A percentile compares a stretch with the other conserved stretches of the same genome.
phyloP scores from a whole-genome alignment of 1,140 invertebrate species.

The Hydropsyche tenuis region DNA sequence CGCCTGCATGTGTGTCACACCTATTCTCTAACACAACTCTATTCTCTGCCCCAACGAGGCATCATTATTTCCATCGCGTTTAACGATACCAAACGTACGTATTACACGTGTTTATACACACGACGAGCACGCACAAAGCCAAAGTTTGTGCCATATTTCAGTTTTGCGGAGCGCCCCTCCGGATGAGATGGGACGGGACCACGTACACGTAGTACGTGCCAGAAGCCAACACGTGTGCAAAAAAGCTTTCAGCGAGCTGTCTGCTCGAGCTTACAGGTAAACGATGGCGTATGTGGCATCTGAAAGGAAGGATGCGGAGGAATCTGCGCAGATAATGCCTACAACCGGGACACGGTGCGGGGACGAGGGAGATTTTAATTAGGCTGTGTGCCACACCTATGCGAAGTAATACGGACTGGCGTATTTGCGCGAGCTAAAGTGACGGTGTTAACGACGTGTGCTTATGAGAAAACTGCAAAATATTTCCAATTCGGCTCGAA shows the following conservation, averaged over 20 bases:
- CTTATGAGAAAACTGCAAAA: too few relatives aligned
- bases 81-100: too few relatives aligned
- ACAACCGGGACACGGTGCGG: not conserved
- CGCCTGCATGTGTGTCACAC: not conserved
- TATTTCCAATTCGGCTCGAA: not conserved
- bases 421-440: too few relatives aligned
- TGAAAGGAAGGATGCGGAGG: slow-evolving; percentile 25
- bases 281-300: slow-evolving; percentile 28
- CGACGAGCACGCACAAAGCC: too few relatives aligned
- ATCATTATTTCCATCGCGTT: too few relatives aligned
- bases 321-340: slow-evolving; percentile 1
- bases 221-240: slow-evolving; percentile 34
- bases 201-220: slow-evolving; percentile 12
- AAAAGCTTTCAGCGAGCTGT: slow-evolving; percentile 35
- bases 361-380: slow-evolving; percentile 35
- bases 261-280: slow-evolving; percentile 33
- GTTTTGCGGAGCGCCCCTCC: not conserved
- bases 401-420: too few relatives aligned
- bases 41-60: too few relatives aligned
- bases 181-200: not conserved
- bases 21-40: too few relatives aligned
- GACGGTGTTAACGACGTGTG: too few relatives aligned
- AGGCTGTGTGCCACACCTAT: slow-evolving; percentile 2
- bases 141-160: too few relatives aligned
- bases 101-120: too few relatives aligned